Conservation (phyloP, 2,888 invertebrate genomes). For the Mayetiola destructor region DNA sequence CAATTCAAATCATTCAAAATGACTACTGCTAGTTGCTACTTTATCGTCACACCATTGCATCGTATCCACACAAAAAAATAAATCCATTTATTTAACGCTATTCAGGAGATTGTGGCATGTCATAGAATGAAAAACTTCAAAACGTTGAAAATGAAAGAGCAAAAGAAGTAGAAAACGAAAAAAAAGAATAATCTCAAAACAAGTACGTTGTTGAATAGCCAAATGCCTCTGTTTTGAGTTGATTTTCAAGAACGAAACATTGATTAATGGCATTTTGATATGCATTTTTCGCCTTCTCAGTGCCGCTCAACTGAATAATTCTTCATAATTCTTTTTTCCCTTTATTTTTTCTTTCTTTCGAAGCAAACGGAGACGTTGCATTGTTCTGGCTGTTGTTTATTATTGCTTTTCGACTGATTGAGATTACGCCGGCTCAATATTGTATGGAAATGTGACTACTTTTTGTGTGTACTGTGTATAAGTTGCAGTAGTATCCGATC, state of each 20-base stretch:
- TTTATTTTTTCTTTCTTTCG: too few species aligned
- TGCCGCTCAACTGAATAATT: background rate
- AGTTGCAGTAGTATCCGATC: too few species aligned
- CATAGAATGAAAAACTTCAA: too few species aligned
- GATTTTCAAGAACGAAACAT: constrained; percentile 9
- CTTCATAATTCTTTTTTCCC: too few species aligned
- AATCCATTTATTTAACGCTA: background rate
- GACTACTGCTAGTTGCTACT: background rate
- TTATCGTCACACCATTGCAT: background rate
- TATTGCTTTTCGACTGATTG: background rate
- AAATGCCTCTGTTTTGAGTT: background rate
- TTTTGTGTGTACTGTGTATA: too few species aligned
- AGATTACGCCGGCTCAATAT: background rate
- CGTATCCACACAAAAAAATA: too few species aligned
- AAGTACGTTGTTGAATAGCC: background rate
- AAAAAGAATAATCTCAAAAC: too few species aligned
- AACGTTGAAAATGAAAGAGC: too few species aligned
- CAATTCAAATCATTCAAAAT: background rate
- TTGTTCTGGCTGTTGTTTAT: background rate
- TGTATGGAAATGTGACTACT: constrained; percentile 7
- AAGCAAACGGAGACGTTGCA: background rate
- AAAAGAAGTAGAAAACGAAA: too few species aligned
- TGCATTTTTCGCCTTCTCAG: background rate
- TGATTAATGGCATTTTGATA: constrained; percentile 8
- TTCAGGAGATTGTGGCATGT: too few species aligned